Percentiles rank a stretch among this genome's conserved stretches.
phyloP scores from a whole-genome alignment of 2,113 vertebrate genomes.

The Thymallus thymallus region DNA sequence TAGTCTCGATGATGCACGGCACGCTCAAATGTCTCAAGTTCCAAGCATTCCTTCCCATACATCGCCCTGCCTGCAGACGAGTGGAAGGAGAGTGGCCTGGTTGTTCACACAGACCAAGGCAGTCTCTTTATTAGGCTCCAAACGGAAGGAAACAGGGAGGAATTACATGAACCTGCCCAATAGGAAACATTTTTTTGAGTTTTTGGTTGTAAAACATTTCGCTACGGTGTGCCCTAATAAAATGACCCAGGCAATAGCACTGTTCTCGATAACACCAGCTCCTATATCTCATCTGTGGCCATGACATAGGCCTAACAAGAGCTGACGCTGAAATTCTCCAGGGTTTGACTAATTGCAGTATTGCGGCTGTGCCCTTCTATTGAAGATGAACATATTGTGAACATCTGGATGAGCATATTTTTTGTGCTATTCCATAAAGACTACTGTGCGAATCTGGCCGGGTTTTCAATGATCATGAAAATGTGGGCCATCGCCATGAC shows the following conservation, averaged over 20 bases:
- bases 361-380: background rate
- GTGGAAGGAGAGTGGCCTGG: slow-evolving; percentile 19
- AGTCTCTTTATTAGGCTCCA: no score
- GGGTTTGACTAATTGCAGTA: background rate
- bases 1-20: slow-evolving; percentile 28
- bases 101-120: slow-evolving; percentile 9
- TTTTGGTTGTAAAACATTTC: no score
- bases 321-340: background rate
- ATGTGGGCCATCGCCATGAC: slow-evolving; percentile 12
- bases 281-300: background rate
- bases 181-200: no score
- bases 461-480: background rate
- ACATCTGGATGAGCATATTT: background rate
- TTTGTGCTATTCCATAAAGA: background rate
- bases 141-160: no score
- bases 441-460: background rate
- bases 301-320: background rate
- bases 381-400: background rate
- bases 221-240: no score
- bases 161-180: no score
- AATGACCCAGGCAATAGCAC: no score
- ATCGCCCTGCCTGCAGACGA: slow-evolving; percentile 38
- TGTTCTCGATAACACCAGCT: background rate
- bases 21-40: slow-evolving; percentile 38
- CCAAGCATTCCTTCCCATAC: slow-evolving; percentile 38